Conservation (phyloP, 2,113 vertebrate genomes). For the Pimephales promelas region DNA sequence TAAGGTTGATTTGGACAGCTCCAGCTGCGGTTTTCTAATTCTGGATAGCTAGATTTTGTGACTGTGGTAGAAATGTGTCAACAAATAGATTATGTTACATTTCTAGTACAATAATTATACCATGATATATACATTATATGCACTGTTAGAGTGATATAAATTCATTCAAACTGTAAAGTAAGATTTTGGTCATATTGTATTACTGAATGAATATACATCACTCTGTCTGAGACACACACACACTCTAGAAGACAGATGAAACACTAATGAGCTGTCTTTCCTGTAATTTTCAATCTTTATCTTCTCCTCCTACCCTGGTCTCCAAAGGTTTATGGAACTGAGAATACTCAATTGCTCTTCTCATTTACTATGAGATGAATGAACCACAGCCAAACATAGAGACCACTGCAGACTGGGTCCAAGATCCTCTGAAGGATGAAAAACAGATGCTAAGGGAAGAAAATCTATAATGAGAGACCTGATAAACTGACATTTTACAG, state of each 20-base stretch:
- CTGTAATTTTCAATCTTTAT: slow-evolving; percentile 3
- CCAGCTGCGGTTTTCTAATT: too few species aligned
- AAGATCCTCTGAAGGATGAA: background rate
- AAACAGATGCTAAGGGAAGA: slow-evolving; percentile 17
- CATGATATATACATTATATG: background rate
- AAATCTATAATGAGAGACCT: slow-evolving; percentile 10
- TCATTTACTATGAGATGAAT: background rate
- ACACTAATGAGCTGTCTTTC: slow-evolving; percentile 10
- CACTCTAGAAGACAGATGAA: background rate
- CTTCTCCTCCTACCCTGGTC: background rate
- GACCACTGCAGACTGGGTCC: background rate
- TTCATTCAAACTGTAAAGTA: background rate
- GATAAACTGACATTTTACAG: slow-evolving; percentile 16
- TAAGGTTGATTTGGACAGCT: background rate
- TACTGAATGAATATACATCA: background rate
- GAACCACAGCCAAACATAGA: background rate
- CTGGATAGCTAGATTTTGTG: too few species aligned
- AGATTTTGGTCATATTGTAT: background rate
- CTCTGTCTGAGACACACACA: background rate
- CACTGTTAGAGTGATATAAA: background rate
- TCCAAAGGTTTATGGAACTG: background rate
- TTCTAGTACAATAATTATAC: background rate
- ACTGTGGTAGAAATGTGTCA: background rate
- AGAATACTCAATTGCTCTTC: background rate
- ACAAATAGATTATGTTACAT: background rate